Percentiles rank a stretch among this genome's conserved stretches.
Conservation (phyloP, 2,113 vertebrate genomes). For the Potamarius usumacintae region DNA sequence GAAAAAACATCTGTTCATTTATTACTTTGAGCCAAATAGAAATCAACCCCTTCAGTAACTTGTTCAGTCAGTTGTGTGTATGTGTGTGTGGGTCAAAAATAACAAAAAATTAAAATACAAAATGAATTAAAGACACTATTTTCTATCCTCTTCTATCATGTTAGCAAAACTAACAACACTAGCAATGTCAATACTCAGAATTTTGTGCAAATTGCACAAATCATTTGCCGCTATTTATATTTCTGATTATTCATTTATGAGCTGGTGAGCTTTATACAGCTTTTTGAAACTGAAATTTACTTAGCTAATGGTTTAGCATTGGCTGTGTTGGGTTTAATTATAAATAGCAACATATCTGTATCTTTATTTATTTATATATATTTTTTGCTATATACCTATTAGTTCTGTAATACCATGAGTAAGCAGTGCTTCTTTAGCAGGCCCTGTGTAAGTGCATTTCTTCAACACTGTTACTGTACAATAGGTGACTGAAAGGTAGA, state of each 20-base stretch:
- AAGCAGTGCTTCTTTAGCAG: not conserved
- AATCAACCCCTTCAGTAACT: not conserved
- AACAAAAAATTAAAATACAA: not conserved
- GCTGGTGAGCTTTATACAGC: not conserved
- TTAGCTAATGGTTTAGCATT: not conserved
- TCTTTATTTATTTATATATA: no score
- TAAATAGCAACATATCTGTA: not conserved
- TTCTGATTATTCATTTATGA: not conserved
- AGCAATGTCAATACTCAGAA: not conserved
- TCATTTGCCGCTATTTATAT: not conserved
- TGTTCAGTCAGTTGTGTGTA: not conserved
- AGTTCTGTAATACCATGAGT: not conserved
- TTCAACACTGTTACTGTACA: not conserved
- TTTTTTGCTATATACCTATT: no score
- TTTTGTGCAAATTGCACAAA: not conserved
- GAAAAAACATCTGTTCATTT: not conserved
- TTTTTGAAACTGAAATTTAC: not conserved
- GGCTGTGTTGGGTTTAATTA: not conserved
- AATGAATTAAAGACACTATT: not conserved
- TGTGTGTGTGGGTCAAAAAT: not conserved
- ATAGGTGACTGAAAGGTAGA: conserved; percentile 41
- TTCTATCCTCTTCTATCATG: not conserved
- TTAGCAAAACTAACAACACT: not conserved
- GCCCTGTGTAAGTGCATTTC: not conserved
- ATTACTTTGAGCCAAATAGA: not conserved